Evolutionary conservation across 2,888 invertebrate species (phyloP), one percentile per base, ranked within the genome.

Genomic region (Caenorhabditis japonica): DNA sequence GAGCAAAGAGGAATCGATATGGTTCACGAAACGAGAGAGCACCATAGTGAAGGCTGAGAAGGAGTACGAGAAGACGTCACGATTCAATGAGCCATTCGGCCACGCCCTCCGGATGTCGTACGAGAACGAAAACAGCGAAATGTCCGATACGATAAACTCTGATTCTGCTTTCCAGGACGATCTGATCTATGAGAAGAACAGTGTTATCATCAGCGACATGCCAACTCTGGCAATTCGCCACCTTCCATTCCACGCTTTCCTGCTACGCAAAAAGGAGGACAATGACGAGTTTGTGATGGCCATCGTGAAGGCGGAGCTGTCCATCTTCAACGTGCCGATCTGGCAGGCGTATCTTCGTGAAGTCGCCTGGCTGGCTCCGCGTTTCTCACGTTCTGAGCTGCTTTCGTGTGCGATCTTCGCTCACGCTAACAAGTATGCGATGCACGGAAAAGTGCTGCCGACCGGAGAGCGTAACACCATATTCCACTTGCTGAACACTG

Each of bases 291-390:
- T 59, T 36, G 52, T 75, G n/a, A 49, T 75, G 56, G 47, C 64
- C n/a, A 75, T 80, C 12, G 69, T 80, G 15, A 66, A 71, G 43
- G 52, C 71, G n/a, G 80, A 80, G 39, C 47, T 80, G 19, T 74
- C 66, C n/a, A 80, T 80, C 51, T 76, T 60, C 59, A 80, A 79
- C 44, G 80, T 78, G 10, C 60, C 62, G 46, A 52, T 80, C 7
- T 79, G 79, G 79, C 73, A 72, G 43, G 41, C 61, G 3, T 43
- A 61, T 7, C 30, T 70, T 4, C 58, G 69, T 13, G 39, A 41
- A 2, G 64, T 78, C n/a, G 4, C 27, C 0, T 78, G 78, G 78
- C 61, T 78, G 0, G n/a, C 66, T 2, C 10, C 38, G 7, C 53
- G 47, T 1, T 61, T 75, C 47, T 75, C 77, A n/a, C 73, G 77